Conservation (phyloP, 2,888 invertebrate species). For the Cataglyphis cursor region DNA sequence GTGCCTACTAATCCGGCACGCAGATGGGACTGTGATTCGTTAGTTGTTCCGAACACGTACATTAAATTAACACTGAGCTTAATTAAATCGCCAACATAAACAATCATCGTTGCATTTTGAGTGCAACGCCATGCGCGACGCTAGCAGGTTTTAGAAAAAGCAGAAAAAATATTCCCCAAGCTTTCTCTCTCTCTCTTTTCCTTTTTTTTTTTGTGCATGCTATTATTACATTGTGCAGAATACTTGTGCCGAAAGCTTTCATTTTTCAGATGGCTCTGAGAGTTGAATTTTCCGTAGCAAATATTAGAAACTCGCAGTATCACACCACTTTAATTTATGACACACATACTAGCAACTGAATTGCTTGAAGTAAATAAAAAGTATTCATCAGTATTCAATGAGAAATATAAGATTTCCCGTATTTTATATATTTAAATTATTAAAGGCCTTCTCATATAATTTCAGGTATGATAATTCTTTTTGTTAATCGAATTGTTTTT, state of each 20-base stretch:
- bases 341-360: background rate
- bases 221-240: background rate
- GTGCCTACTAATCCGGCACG: slow-evolving; percentile 71
- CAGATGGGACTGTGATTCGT: slow-evolving; percentile 75
- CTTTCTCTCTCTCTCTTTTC: background rate
- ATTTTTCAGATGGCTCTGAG: background rate
- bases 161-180: slow-evolving; percentile 21
- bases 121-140: slow-evolving; percentile 7
- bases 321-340: background rate
- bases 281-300: background rate
- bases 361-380: background rate
- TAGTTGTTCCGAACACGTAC: slow-evolving; percentile 74
- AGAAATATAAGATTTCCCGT: background rate
- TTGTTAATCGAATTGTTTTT: background rate
- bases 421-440: background rate
- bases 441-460: background rate
- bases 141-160: background rate
- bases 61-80: slow-evolving; percentile 75
- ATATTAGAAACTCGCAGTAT: background rate
- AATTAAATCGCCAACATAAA: slow-evolving; percentile 76
- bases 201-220: background rate
- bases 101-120: slow-evolving; percentile 60
- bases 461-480: background rate
- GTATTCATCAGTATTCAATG: background rate
- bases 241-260: background rate